These are phyloP conservation scores for Acronicta alni DNA, from an alignment of 2,888 invertebrate genomes.

Conservation along the genomic window DNA sequence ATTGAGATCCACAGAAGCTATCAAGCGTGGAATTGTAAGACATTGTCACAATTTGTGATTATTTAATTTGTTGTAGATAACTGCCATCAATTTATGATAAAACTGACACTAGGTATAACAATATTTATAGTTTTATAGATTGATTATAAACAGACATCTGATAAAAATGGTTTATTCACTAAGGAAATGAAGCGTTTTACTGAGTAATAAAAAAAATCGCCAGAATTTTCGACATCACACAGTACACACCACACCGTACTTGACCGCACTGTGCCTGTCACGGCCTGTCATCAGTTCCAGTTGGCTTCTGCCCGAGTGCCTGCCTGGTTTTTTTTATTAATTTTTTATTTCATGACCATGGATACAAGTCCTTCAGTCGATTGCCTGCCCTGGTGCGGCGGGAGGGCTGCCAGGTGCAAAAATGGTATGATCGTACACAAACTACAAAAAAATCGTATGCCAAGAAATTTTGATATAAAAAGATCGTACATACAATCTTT, in stretches of 20 bases:
- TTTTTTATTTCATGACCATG: no score
- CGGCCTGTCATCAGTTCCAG: no score
- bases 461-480: no score
- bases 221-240: constrained; percentile 52
- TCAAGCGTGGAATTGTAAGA: constrained; percentile 91
- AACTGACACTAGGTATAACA: constrained; percentile 41
- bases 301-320: no score
- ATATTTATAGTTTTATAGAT: constrained; percentile 1
- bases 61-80: constrained; percentile 54
- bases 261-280: constrained; percentile 41
- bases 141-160: constrained; percentile 18
- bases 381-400: no score
- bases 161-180: constrained; percentile 28
- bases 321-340: no score
- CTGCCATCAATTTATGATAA: constrained; percentile 61
- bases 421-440: no score
- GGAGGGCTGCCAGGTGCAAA: no score
- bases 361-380: no score
- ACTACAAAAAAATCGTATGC: no score
- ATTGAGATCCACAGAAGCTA: constrained; percentile 93
- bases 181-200: constrained; percentile 17
- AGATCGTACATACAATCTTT: no score
- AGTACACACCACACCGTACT: constrained; percentile 50
- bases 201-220: constrained; percentile 33
- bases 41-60: constrained; percentile 82